A percentile compares a stretch with the other conserved stretches of the same genome.
Evolutionary conservation across 2,113 vertebrate species (phyloP).

Genomic region (Lophius piscatorius): DNA sequence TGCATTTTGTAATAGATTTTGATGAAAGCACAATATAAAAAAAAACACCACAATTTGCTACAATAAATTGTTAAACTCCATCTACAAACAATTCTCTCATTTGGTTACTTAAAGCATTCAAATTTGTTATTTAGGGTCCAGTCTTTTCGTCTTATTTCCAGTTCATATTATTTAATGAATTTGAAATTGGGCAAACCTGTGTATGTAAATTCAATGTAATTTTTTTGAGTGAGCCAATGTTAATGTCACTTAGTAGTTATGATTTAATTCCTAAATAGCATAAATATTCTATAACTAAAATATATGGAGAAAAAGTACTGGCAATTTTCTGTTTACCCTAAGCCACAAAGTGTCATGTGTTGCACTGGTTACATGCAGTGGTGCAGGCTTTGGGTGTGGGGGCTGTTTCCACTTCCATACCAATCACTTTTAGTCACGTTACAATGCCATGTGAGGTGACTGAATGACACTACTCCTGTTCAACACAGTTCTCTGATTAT

Average conservation of each 20-base stretch:
- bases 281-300: not conserved
- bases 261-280: not conserved
- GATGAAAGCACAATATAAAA: slow-evolving; percentile 1
- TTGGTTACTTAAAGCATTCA: too few species aligned
- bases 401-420: slow-evolving; percentile 10
- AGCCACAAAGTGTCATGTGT: slow-evolving; percentile 59
- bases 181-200: too few species aligned
- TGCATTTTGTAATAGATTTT: slow-evolving; percentile 11
- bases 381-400: slow-evolving; percentile 34
- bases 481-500: slow-evolving; percentile 20
- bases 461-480: slow-evolving; percentile 11
- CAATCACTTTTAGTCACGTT: slow-evolving; percentile 11
- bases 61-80: not conserved
- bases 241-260: not conserved
- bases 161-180: too few species aligned
- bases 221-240: not conserved
- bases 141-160: too few species aligned
- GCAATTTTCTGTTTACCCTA: slow-evolving; percentile 7
- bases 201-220: not conserved
- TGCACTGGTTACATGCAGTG: slow-evolving; percentile 34
- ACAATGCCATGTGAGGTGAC: not conserved
- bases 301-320: not conserved
- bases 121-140: too few species aligned
- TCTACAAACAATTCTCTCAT: too few species aligned
- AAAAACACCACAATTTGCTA: not conserved